These are phyloP conservation scores for Stenotaenia linearis DNA, from an alignment of 2,888 invertebrate species.

Conservation along the genomic window DNA sequence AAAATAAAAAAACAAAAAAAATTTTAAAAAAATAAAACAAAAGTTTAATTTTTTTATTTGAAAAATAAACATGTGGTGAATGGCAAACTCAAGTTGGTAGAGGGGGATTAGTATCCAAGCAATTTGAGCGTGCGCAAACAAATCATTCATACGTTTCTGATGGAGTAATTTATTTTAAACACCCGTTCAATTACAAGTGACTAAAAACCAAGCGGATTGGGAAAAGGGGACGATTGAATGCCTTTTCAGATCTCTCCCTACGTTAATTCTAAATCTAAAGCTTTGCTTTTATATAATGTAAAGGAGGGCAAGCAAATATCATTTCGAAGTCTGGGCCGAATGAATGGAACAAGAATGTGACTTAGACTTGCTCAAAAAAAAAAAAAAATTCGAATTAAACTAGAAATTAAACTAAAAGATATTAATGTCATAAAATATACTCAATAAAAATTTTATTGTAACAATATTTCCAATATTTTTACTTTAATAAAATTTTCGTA, in stretches of 20 bases:
- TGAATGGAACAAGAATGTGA: not conserved
- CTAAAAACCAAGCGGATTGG: conserved; percentile 23
- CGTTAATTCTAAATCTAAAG: conserved; percentile 4
- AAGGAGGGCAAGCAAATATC: not conserved
- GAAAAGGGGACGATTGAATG: not conserved
- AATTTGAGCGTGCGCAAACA: not conserved
- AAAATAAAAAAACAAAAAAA: not conserved
- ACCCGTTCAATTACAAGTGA: conserved; percentile 26
- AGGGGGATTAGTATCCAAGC: not conserved
- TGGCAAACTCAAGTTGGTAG: not conserved
- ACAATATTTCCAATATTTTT: no score
- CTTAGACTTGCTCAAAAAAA: not conserved
- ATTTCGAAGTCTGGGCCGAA: not conserved
- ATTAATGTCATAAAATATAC: no score
- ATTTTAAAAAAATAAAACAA: no score
- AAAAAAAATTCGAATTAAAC: not conserved
- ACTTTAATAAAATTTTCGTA: no score
- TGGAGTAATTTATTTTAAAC: conserved; percentile 24
- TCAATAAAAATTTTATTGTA: no score
- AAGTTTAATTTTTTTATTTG: no score
- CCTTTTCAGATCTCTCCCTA: not conserved
- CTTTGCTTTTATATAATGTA: not conserved
- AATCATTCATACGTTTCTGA: not conserved
- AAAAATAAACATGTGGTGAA: not conserved
- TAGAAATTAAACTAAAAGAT: no score